These are phyloP conservation scores for Amazona vittata DNA, from an alignment of 2,113 vertebrate species.

Conservation along the genomic window DNA sequence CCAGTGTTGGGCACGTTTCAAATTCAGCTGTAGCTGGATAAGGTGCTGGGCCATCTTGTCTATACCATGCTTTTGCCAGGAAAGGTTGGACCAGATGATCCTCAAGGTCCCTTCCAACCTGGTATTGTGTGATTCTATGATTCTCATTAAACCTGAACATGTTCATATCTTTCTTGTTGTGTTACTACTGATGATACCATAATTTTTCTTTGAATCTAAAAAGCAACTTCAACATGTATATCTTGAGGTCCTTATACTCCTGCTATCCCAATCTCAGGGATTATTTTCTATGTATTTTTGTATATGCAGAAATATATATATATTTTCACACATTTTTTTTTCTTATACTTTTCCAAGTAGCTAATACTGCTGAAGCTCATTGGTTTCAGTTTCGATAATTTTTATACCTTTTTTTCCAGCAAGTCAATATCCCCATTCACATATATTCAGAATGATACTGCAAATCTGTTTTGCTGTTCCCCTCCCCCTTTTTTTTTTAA, in stretches of 20 bases:
- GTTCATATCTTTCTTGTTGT: background rate
- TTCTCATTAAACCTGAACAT: background rate
- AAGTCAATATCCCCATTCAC: background rate
- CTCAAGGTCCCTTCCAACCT: background rate
- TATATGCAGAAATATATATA: background rate
- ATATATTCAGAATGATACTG: background rate
- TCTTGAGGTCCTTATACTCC: background rate
- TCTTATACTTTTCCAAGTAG: background rate
- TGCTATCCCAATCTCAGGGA: fast-evolving
- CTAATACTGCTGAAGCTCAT: background rate
- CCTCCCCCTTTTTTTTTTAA: too few species aligned
- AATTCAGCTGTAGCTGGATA: background rate
- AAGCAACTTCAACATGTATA: background rate
- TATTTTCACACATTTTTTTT: background rate
- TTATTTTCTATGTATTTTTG: background rate
- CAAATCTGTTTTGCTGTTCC: background rate
- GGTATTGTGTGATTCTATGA: background rate
- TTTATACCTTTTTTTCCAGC: background rate
- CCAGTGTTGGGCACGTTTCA: background rate
- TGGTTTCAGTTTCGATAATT: background rate
- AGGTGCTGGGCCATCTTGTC: background rate
- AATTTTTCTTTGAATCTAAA: background rate
- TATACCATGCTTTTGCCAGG: background rate
- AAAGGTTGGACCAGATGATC: background rate
- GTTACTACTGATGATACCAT: background rate